phyloP scores from a whole-genome alignment of 2,113 vertebrate species.

The Alouatta palliata region DNA sequence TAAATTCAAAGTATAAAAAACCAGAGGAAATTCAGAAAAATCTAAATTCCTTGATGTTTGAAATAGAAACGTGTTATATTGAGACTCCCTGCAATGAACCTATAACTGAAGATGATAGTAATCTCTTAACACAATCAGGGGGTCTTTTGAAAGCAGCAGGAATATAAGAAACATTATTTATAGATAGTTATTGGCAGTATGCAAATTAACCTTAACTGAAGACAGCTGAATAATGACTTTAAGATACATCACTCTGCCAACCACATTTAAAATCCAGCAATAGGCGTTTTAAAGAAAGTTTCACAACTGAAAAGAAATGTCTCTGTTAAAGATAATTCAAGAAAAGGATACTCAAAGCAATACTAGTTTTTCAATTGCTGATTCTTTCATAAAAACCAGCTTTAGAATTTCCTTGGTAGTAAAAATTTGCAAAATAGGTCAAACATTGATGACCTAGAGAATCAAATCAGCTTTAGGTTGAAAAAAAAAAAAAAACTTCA shows the following conservation, averaged over 20 bases:
- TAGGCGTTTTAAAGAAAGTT: background rate
- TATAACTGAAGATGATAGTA: background rate
- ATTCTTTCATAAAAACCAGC: background rate
- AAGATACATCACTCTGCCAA: slow-evolving; percentile 29
- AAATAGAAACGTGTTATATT: background rate
- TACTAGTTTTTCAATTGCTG: background rate
- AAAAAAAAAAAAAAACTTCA: background rate
- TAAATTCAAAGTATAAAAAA: background rate
- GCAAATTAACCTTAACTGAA: background rate
- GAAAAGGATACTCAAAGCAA: background rate
- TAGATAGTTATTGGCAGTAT: background rate
- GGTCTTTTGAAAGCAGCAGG: background rate
- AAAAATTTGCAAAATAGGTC: background rate
- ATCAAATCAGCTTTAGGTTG: background rate
- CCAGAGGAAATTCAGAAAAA: background rate
- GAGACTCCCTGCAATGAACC: background rate
- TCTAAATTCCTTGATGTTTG: background rate
- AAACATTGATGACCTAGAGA: background rate
- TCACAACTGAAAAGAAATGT: background rate
- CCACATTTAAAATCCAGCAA: background rate
- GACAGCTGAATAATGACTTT: background rate
- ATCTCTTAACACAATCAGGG: background rate
- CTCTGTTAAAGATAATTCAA: background rate
- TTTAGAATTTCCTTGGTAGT: background rate
- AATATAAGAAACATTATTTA: background rate